phyloP scores from a whole-genome alignment of 2,113 vertebrate species.

The Dicentrarchus labrax region DNA sequence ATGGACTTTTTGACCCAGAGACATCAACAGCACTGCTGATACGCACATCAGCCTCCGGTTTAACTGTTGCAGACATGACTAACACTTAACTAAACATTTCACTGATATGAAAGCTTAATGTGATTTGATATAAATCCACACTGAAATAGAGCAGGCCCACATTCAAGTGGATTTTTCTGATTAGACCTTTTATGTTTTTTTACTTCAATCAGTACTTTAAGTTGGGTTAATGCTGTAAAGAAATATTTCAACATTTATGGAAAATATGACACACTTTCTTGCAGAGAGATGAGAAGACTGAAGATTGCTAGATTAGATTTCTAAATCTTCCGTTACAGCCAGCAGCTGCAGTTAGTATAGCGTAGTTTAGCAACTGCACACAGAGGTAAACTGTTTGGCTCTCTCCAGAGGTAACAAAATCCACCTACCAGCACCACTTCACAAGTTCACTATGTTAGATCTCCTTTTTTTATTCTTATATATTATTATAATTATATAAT shows the following conservation, averaged over 20 bases:
- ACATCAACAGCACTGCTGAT: constrained; percentile 61
- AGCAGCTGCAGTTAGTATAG: not conserved
- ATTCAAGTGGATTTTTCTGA: not conserved
- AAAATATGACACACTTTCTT: not conserved
- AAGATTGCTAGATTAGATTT: too few species aligned
- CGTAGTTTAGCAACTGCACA: not conserved
- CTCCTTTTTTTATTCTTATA: not conserved
- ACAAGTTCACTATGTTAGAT: too few species aligned
- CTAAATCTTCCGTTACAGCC: not conserved
- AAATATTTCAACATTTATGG: not conserved
- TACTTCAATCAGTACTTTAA: not conserved
- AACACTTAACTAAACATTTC: constrained; percentile 43
- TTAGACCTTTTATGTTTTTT: not conserved
- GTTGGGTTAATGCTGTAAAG: not conserved
- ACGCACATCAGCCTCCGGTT: not conserved
- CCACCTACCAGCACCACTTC: too few species aligned
- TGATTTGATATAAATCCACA: constrained; percentile 11
- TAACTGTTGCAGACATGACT: constrained; percentile 29
- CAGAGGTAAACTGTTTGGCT: not conserved
- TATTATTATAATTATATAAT: not conserved
- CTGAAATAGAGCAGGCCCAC: constrained; percentile 14
- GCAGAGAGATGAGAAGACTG: not conserved
- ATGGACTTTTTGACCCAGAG: constrained; percentile 62
- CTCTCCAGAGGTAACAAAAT: not conserved
- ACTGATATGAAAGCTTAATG: constrained; percentile 29